Conservation (phyloP, 2,797 vertebrate genomes). For the Rhinogobio ventralis region DNA sequence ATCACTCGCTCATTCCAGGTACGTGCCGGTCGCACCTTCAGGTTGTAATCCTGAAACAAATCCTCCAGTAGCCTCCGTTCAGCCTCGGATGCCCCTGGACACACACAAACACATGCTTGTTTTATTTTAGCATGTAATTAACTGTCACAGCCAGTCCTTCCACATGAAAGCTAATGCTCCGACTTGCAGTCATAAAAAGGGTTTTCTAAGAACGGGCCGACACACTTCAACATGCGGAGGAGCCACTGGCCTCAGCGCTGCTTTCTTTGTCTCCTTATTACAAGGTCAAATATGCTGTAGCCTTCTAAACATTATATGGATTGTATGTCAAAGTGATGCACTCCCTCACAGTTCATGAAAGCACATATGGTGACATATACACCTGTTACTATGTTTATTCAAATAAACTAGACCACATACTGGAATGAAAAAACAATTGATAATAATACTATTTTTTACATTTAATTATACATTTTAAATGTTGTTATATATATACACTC, state of each 20-base stretch:
- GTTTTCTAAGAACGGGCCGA: slow-evolving; percentile 32
- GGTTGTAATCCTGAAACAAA: slow-evolving; percentile 79
- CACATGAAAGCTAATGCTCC: too few relatives aligned
- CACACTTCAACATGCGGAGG: not conserved
- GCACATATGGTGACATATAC: not conserved
- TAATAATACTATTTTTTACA: too few relatives aligned
- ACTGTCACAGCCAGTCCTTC: too few relatives aligned
- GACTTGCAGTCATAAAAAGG: not conserved
- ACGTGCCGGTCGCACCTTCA: slow-evolving; percentile 81
- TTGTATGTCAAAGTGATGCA: not conserved
- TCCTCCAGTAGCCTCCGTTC: slow-evolving; percentile 68
- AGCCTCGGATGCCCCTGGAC: slow-evolving; percentile 72
- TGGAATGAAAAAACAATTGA: not conserved
- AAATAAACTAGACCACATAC: not conserved
- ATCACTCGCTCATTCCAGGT: slow-evolving; percentile 80
- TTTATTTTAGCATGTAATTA: not conserved
- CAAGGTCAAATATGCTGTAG: slow-evolving; percentile 40
- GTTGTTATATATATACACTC: too few relatives aligned
- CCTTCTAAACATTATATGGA: not conserved
- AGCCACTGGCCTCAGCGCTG: slow-evolving; percentile 8
- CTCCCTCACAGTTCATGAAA: slow-evolving; percentile 28
- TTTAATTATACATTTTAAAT: too few relatives aligned
- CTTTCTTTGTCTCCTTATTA: slow-evolving; percentile 35
- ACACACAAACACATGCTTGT: not conserved
- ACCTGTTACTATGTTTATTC: slow-evolving; percentile 9